These are phyloP conservation scores for Neosalanx taihuensis DNA, from an alignment of 2,797 vertebrate species.

Conservation along the genomic window DNA sequence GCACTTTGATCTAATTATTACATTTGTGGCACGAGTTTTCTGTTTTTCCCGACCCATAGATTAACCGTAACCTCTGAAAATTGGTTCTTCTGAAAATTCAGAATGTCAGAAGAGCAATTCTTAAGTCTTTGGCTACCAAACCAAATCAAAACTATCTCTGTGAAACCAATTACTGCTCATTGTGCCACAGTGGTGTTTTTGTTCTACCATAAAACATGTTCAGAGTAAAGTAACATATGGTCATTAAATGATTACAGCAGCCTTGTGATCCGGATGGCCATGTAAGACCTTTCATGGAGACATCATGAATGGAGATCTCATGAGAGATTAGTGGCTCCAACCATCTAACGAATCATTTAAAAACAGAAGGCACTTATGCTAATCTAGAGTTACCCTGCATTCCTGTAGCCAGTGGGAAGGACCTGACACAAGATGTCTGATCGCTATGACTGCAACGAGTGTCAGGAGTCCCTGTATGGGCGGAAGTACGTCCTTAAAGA, in stretches of 20 bases:
- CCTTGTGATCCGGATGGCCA: constrained; percentile 21
- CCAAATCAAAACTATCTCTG: neutral
- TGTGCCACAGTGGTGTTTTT: constrained; percentile 1
- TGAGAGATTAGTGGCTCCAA: neutral
- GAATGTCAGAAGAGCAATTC: too few species aligned
- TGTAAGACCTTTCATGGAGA: neutral
- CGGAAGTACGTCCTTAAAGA: constrained; percentile 90
- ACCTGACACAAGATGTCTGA: constrained; percentile 77
- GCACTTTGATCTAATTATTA: too few species aligned
- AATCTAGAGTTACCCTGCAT: neutral
- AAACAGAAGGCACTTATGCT: too few species aligned
- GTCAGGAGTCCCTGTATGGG: constrained; percentile 85
- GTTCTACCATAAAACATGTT: neutral
- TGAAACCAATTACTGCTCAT: neutral
- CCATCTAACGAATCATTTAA: neutral
- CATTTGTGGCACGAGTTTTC: too few species aligned
- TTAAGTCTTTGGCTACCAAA: neutral
- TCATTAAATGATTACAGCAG: neutral
- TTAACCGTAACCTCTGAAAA: too few species aligned
- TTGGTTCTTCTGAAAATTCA: too few species aligned
- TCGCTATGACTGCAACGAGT: constrained; percentile 86
- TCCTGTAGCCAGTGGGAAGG: constrained; percentile 6
- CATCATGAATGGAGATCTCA: neutral
- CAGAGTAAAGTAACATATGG: neutral
- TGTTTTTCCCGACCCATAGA: too few species aligned